Evolutionary conservation across 1,140 invertebrate genomes (phyloP).

Genomic region (Habropoda laboriosa): DNA sequence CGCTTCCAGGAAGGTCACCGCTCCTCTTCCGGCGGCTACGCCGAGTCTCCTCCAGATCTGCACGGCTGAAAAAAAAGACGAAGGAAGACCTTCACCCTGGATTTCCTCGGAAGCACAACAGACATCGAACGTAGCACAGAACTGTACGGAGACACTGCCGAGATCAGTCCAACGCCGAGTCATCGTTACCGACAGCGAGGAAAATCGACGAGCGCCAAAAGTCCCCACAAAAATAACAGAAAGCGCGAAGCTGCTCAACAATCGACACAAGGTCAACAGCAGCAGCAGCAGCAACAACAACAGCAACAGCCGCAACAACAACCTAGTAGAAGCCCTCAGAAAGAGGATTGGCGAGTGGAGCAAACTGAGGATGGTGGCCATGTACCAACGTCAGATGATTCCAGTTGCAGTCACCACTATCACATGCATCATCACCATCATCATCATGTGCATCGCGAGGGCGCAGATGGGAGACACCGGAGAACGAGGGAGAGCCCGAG

Average conservation of each 20-base stretch:
- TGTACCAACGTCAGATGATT: constrained; percentile 86
- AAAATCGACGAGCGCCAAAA: constrained; percentile 72
- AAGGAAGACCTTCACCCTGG: constrained; percentile 87
- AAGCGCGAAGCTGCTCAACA: constrained; percentile 82
- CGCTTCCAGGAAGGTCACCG: constrained; percentile 83
- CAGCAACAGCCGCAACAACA: constrained; percentile 61
- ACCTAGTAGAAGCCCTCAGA: constrained; percentile 74
- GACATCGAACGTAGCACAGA: constrained; percentile 77
- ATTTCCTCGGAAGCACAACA: constrained; percentile 83
- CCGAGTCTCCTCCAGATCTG: constrained; percentile 89
- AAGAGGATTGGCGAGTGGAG: constrained; percentile 78
- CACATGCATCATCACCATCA: constrained; percentile 78
- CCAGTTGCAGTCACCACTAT: constrained; percentile 83
- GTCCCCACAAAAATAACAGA: constrained; percentile 77
- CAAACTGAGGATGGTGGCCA: constrained; percentile 80
- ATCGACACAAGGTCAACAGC: constrained; percentile 73
- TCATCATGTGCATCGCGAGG: constrained; percentile 73
- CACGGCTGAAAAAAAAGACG: constrained; percentile 85
- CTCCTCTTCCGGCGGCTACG: constrained; percentile 90
- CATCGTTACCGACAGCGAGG: constrained; percentile 80
- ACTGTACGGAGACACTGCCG: constrained; percentile 79
- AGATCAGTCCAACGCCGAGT: constrained; percentile 81
- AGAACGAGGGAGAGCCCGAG: constrained; percentile 86
- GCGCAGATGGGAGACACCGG: constrained; percentile 82
- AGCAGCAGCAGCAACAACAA: constrained; percentile 63